Percentiles rank a stretch among this genome's conserved stretches.
Evolutionary conservation across 2,113 vertebrate species (phyloP).

Genomic region (Hypomesus transpacificus): DNA sequence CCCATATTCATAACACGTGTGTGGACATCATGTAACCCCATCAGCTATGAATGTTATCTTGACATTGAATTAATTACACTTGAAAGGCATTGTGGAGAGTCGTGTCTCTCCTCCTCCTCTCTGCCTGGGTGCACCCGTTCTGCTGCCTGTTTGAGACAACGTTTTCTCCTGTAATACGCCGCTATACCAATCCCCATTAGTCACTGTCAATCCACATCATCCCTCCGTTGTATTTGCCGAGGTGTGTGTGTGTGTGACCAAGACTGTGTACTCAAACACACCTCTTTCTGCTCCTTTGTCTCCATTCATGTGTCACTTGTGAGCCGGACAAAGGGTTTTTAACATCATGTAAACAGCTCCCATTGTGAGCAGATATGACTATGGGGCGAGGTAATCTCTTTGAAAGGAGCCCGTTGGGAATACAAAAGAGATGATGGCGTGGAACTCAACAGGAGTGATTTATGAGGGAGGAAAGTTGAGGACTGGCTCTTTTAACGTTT

Average conservation of each 20-base stretch:
- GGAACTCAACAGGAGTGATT: conserved; percentile 61
- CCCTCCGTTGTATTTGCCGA: conserved; percentile 46
- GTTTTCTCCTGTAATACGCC: conserved; percentile 54
- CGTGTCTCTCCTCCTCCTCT: neutral
- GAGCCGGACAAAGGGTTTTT: conserved; percentile 29
- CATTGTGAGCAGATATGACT: conserved; percentile 59
- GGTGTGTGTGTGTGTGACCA: conserved; percentile 26
- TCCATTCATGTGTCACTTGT: conserved; percentile 28
- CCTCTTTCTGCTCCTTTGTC: conserved; percentile 36
- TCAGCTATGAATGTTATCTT: conserved; percentile 35
- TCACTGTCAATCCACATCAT: conserved; percentile 60
- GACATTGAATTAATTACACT: conserved; percentile 14
- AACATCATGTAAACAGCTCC: conserved; percentile 53
- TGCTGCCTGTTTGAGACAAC: conserved; percentile 34
- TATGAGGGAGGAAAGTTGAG: conserved; percentile 53
- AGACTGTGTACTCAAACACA: conserved; percentile 28
- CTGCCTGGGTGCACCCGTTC: neutral
- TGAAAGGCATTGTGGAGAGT: conserved; percentile 18
- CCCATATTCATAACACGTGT: neutral
- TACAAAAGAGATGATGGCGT: conserved; percentile 51
- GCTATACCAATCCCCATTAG: conserved; percentile 57
- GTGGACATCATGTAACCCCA: conserved; percentile 6
- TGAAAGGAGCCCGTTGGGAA: conserved; percentile 48
- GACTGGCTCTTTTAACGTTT: conserved; percentile 3
- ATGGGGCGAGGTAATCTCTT: conserved; percentile 52